A percentile compares a stretch with the other conserved stretches of the same genome.
phyloP scores from a whole-genome alignment of 2,888 invertebrate species.

The Leucophora obtusa region DNA sequence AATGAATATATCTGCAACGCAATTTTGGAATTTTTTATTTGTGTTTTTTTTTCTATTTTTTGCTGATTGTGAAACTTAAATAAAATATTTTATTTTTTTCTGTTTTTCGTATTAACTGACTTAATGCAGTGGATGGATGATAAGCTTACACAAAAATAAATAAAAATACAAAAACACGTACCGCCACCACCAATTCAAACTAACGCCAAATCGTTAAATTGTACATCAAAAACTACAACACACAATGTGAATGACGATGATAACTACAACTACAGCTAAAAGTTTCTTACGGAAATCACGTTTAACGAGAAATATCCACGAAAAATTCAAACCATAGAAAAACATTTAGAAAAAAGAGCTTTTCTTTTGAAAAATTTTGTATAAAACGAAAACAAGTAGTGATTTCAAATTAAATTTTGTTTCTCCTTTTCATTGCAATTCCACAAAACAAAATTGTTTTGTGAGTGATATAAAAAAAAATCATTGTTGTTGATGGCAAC shows the following conservation, averaged over 20 bases:
- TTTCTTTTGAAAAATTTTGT: conserved; percentile 24
- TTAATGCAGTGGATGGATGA: conserved; percentile 47
- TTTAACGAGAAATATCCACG: conserved; percentile 29
- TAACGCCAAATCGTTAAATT: conserved; percentile 36
- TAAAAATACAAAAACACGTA: conserved; percentile 37
- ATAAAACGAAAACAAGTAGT: conserved; percentile 41
- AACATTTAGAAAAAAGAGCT: conserved; percentile 22
- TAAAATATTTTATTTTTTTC: conserved; percentile 14
- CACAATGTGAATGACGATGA: conserved; percentile 16
- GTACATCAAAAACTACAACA: conserved; percentile 13
- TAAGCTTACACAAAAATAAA: conserved; percentile 37
- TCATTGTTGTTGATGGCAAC: conserved; percentile 43
- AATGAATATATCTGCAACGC: conserved; percentile 53
- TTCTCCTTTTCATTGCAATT: conserved; percentile 17
- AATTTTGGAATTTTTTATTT: conserved; percentile 43
- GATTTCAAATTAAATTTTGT: conserved; percentile 39
- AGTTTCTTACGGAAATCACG: conserved; percentile 59
- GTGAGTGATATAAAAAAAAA: conserved; percentile 35
- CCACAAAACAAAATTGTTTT: conserved; percentile 35
- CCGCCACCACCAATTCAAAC: conserved; percentile 9
- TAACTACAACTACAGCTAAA: conserved; percentile 1
- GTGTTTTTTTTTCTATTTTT: conserved; percentile 25
- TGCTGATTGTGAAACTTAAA: conserved; percentile 54
- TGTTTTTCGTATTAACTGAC: conserved; percentile 32
- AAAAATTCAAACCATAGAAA: conserved; percentile 20